Evolutionary conservation across 2,888 invertebrate genomes (phyloP).

Genomic region (Azorinus chamasolen): DNA sequence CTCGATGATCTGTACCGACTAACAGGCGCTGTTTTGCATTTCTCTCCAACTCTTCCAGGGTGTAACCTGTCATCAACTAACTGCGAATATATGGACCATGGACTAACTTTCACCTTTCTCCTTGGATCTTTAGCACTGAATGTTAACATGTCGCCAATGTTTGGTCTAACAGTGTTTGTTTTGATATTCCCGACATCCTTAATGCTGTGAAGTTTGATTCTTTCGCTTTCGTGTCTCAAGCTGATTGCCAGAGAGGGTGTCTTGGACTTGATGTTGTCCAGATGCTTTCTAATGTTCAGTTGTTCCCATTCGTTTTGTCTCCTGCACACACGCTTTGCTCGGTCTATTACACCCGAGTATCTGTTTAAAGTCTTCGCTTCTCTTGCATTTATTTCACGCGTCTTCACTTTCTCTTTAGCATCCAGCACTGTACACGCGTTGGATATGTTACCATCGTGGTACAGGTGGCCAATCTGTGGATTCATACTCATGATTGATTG

Average conservation of each 20-base stretch:
- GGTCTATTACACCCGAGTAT: constrained; percentile 58
- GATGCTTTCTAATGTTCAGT: constrained; percentile 48
- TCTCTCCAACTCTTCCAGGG: not conserved
- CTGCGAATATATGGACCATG: constrained; percentile 50
- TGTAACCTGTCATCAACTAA: not conserved
- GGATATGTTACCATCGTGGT: constrained; percentile 68
- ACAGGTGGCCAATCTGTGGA: constrained; percentile 71
- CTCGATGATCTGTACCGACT: not conserved
- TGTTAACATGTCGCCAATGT: not conserved
- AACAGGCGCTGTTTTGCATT: not conserved
- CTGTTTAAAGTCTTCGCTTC: constrained; percentile 68
- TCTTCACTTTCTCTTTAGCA: constrained; percentile 70
- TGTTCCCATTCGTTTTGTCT: constrained; percentile 66
- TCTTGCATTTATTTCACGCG: constrained; percentile 73
- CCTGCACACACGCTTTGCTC: constrained; percentile 66
- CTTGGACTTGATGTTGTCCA: constrained; percentile 59
- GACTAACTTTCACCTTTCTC: constrained; percentile 18
- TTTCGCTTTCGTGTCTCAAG: constrained; percentile 5
- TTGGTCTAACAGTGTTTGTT: not conserved
- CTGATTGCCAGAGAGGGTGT: constrained; percentile 60
- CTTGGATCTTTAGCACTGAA: not conserved
- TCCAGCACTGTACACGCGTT: constrained; percentile 64
- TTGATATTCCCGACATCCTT: not conserved
- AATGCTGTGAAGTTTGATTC: constrained; percentile 1
- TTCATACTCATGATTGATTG: constrained; percentile 52